phyloP scores from a whole-genome alignment of 1,140 invertebrate genomes.

The Melanaphis sacchari region DNA sequence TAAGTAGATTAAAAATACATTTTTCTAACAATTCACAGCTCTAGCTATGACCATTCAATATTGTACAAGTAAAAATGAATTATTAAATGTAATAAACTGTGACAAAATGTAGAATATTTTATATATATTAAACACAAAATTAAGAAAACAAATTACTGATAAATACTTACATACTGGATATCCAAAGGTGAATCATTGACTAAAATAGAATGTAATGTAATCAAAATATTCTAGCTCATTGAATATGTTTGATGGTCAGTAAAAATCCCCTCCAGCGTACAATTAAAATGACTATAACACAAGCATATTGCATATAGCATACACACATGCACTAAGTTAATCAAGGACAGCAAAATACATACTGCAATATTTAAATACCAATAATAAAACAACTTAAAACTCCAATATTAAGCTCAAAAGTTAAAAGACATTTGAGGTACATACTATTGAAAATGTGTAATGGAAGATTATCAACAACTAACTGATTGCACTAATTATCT shows the following conservation, averaged over 20 bases:
- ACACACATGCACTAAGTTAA: constrained; percentile 22
- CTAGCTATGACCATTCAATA: too few relatives aligned
- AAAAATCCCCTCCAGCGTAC: constrained; percentile 43
- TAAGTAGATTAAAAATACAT: background rate
- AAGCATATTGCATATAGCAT: background rate
- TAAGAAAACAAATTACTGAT: background rate
- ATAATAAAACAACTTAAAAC: background rate
- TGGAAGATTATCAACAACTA: background rate
- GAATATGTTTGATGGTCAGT: constrained; percentile 19
- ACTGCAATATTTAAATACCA: background rate
- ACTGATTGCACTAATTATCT: background rate
- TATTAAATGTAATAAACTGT: background rate
- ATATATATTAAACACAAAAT: background rate
- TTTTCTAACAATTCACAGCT: background rate
- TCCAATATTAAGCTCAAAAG: background rate
- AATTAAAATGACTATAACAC: constrained; percentile 32
- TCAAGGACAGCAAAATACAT: constrained; percentile 26
- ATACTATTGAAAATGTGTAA: background rate
- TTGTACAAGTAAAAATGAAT: background rate
- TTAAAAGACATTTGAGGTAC: background rate
- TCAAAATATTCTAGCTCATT: constrained; percentile 24
- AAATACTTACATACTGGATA: background rate
- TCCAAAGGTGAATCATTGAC: constrained; percentile 31
- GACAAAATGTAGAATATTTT: background rate
- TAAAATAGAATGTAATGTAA: constrained; percentile 31